Evolutionary conservation across 2,888 invertebrate species (phyloP).

Genomic region (Drosophila nr. fundita): DNA sequence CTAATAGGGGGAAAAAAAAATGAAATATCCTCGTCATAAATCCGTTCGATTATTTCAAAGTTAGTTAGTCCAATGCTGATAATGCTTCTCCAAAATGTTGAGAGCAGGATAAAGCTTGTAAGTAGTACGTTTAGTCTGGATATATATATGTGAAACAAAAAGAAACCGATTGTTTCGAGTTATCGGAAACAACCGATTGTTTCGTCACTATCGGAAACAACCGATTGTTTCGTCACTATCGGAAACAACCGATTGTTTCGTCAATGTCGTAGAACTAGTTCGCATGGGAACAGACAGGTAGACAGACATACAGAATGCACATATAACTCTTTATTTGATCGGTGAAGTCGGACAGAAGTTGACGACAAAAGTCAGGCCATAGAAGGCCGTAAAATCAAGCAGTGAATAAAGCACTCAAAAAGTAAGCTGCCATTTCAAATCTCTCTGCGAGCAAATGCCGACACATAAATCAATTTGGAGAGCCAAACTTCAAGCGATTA

Average conservation of each 20-base stretch:
- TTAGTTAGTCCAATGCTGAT: neutral
- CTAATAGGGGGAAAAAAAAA: slow-evolving; percentile 2
- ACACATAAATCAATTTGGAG: slow-evolving; percentile 60
- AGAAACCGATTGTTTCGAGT: neutral
- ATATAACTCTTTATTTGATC: neutral
- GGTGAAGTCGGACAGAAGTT: neutral
- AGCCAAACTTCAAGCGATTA: slow-evolving; percentile 11
- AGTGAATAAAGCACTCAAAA: slow-evolving; percentile 43
- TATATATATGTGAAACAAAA: neutral
- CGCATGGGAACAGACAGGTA: neutral
- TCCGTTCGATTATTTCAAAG: neutral
- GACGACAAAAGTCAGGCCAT: neutral
- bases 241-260: neutral
- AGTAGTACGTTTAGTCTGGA: neutral
- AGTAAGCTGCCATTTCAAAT: slow-evolving; percentile 53
- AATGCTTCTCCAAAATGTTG: neutral
- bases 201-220: too few relatives aligned
- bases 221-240: neutral
- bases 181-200: neutral
- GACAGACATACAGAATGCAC: neutral
- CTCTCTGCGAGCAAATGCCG: slow-evolving; percentile 47
- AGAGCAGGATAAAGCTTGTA: neutral
- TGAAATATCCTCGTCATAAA: neutral
- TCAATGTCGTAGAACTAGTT: neutral
- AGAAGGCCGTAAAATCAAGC: neutral